Percentiles rank a stretch among this genome's conserved stretches.
Conservation (phyloP, 30 jellyfish, hydroid and myxozoan species). For the Aurelia coerulea region DNA sequence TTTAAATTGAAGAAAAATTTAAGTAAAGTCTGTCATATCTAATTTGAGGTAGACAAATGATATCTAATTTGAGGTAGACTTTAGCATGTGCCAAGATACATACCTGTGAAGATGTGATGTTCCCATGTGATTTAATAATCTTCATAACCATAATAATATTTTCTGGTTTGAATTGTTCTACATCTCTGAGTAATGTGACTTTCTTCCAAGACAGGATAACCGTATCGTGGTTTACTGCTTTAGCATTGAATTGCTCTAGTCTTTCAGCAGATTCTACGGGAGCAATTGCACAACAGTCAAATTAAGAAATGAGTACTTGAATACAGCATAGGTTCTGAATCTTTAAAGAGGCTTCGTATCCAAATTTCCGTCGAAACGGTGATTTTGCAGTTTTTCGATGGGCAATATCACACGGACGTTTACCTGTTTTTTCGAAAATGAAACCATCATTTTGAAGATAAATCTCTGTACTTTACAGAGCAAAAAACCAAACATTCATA, state of each 20-base stretch:
- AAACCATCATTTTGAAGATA: no score
- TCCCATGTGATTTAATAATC: neutral
- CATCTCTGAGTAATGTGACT: slow-evolving; percentile 31
- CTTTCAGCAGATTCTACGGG: slow-evolving; percentile 16
- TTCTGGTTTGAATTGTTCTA: slow-evolving; percentile 27
- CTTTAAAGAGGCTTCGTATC: no score
- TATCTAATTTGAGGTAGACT: neutral
- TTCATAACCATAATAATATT: slow-evolving; percentile 17
- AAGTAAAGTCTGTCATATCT: no score
- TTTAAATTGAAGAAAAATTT: no score
- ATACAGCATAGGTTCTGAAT: no score
- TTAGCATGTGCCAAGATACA: neutral
- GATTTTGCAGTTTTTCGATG: no score
- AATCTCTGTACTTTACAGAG: no score
- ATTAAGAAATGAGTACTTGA: no score
- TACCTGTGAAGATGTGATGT: slow-evolving; percentile 20
- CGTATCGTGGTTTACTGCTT: slow-evolving; percentile 25
- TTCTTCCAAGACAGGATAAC: slow-evolving; percentile 50
- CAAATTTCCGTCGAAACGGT: no score
- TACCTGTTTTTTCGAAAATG: no score
- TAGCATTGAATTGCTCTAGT: slow-evolving; percentile 22
- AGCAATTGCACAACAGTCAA: neutral
- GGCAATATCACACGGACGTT: no score
- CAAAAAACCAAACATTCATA: no score
- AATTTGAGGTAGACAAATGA: neutral